Evolutionary conservation across 2,888 invertebrate genomes (phyloP), one percentile per base, ranked within the genome.

Genomic region (Hofmannophila pseudospretella): DNA sequence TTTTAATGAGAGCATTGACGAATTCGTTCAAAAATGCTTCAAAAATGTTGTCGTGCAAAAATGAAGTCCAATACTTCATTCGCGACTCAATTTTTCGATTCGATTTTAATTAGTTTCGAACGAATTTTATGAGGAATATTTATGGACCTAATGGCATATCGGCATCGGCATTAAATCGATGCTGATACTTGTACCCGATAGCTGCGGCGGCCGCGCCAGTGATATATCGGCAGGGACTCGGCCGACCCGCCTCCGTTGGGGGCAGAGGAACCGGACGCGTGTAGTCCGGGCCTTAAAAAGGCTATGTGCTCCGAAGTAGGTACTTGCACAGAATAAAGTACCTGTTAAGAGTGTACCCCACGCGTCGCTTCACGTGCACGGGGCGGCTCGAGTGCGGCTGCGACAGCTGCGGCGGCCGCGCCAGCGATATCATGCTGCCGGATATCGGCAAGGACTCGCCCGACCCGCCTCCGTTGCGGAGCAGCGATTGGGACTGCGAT

Each of bases 351-450:
- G 85, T 85, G 42, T 81, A 67, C 1, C 85, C 84, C 20, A 85
- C 85, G 1, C 82, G 59, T 13, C 82, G 62, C 30, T 80, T 81
- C 3, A 77, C 77, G 39, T 74, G 77, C 4, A 70, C 70, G 8
- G 81, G 79, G 0, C 78, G 49, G 32, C 58, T 62, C 0, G 75
- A 58, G 37, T 74, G 75, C 5, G 65, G 54, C 11, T 52, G 58
- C 8, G 64, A 29, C 35, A 65, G 40, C 35, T 62, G 68, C 1
- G 58, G 64, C 0, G 69, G 71, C 0, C 90, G 69, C 41, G 90
- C 87, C 33, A 90, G 75, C 1, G 90, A 89, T 49, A 88, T 86
- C 74, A 79, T 78, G 50, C 89, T 88, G 47, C 90, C 89, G 0
- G 89, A 89, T 43, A 88, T 89, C 0, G 84, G 84, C 32, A 86